Base-by-base conservation (phyloP, 1,140 invertebrate genomes). In the Pogonomyrmex californicus region DNA sequence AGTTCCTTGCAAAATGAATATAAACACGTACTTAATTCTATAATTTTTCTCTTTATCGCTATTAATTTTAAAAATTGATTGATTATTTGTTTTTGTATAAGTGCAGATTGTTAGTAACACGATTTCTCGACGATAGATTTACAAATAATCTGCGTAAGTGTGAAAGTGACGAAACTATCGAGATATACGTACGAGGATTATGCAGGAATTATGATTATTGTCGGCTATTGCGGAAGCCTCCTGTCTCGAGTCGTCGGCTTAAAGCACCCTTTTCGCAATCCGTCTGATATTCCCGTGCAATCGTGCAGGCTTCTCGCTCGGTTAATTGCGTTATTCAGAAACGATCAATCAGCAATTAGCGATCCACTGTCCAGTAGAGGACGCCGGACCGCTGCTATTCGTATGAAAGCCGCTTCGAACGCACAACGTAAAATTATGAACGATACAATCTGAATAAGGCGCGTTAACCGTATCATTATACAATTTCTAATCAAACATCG, bases 281-380 rank as follows among this genome's bases (percentile, higher is more conserved):
- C 85, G 63, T 38, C 65, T 68, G 81, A 85, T 77, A 85, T 85
- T 82, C 56, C 60, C 54, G 60, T 83, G 63, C 70, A 90, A 88
- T 90, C 82, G 82, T 9, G 33, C 73, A 58, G 66, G 82, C 44
- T 86, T 79, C 85, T 87, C 78, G 86, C 78, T 56, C 86, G 87
- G 58, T 90, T 94, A 94, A 95, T 94, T 94, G 92, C 85, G 92
- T 92, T 90, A 94, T 95, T 95, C 94, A 94, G 88, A 88, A 88
- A 92, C 90, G 92, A 89, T 93, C 91, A 93, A 94, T 94, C 88
- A 83, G 87, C 90, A 94, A 94, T 94, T 94, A 94, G 89, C 85
- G 62, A 68, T 66, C 63, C 88, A 92, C 92, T 93, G 91, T 92
- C 91, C 91, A 78, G 79, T 47, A 47, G 60, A 62, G 85, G 83